A percentile compares a stretch with the other conserved stretches of the same genome.
Evolutionary conservation across 1,140 invertebrate species (phyloP).

Genomic region (Ericerus pela): DNA sequence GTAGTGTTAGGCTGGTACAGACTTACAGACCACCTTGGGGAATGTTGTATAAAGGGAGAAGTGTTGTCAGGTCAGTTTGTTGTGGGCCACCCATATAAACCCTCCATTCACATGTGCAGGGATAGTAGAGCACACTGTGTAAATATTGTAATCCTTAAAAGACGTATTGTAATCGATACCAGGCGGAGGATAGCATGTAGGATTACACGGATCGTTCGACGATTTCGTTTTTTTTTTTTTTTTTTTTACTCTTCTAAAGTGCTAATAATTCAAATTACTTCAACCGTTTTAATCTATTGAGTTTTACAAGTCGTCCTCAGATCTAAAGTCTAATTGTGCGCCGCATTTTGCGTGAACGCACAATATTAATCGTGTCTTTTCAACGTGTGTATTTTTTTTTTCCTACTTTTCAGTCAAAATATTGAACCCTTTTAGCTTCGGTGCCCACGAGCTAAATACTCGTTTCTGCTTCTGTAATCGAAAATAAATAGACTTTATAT

Average conservation of each 20-base stretch:
- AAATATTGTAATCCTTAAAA: conserved; percentile 12
- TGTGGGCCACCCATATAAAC: conserved; percentile 10
- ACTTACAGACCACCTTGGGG: conserved; percentile 6
- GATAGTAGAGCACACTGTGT: background rate
- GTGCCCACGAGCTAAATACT: no score
- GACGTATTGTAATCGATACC: conserved; percentile 9
- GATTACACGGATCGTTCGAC: background rate
- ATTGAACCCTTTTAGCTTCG: no score
- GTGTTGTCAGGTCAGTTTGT: conserved; percentile 10
- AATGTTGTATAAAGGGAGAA: conserved; percentile 10
- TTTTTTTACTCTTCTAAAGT: conserved; percentile 2
- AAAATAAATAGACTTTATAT: no score
- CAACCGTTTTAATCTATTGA: conserved; percentile 12
- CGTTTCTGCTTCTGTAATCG: no score
- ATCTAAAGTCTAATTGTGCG: conserved; percentile 3
- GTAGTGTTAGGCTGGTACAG: conserved; percentile 3
- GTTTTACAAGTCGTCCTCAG: conserved; percentile 9
- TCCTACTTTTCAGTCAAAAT: no score
- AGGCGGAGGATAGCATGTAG: background rate
- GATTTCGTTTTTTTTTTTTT: no score
- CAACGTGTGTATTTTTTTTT: no score
- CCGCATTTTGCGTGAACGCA: conserved; percentile 6
- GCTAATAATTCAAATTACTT: conserved; percentile 11
- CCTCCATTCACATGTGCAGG: no score
- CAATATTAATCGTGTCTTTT: background rate